phyloP scores from a whole-genome alignment of 64 coral and sea anemone species.

The Porites australiensis region DNA sequence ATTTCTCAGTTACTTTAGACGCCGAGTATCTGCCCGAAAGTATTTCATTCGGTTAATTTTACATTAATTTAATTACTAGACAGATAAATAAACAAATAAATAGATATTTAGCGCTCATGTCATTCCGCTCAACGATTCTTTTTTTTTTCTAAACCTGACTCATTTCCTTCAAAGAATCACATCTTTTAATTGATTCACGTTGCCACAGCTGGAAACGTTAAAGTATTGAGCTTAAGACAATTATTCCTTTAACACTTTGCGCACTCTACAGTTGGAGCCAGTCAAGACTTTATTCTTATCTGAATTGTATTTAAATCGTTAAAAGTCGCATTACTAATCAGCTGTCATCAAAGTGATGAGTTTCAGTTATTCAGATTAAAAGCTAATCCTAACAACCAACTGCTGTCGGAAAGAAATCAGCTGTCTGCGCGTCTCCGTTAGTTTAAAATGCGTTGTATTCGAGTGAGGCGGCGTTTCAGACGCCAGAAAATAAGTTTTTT shows the following conservation, averaged over 20 bases:
- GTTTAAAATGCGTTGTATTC: background rate
- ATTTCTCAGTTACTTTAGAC: too few species aligned
- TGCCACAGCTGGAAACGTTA: background rate
- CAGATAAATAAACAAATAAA: too few species aligned
- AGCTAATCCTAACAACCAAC: background rate
- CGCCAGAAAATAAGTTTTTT: background rate
- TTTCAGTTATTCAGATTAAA: background rate
- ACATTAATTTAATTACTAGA: too few species aligned
- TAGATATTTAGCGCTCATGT: too few species aligned
- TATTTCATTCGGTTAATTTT: too few species aligned
- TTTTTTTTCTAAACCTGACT: too few species aligned
- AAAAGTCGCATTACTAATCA: background rate
- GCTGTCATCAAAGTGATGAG: slow-evolving; percentile 5
- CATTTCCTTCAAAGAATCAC: too few species aligned
- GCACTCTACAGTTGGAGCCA: background rate
- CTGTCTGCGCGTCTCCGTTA: background rate
- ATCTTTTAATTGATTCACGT: background rate
- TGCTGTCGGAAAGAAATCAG: background rate
- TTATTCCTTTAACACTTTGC: background rate
- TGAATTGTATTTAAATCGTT: background rate
- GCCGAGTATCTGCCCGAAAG: too few species aligned
- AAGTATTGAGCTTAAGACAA: background rate
- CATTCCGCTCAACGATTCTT: too few species aligned
- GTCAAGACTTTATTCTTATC: background rate
- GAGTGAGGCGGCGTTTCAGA: background rate